Percentiles rank a stretch among this genome's conserved stretches.
These are phyloP conservation scores for Chloroceryle amazona DNA, from an alignment of 2,797 vertebrate genomes.

Conservation along the genomic window DNA sequence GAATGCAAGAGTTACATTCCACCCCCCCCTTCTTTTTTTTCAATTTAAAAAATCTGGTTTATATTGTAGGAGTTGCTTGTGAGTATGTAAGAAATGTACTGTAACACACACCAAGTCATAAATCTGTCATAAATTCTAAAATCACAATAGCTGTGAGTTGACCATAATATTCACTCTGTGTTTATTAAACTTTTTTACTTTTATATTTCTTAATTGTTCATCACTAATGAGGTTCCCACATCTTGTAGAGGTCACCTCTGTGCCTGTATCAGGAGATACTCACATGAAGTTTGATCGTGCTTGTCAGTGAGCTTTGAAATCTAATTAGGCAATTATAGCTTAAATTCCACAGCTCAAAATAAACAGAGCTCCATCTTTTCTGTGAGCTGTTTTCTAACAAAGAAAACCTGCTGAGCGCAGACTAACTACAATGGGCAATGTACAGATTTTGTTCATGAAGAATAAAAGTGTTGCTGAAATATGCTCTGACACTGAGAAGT, in stretches of 20 bases:
- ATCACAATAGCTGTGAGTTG: neutral
- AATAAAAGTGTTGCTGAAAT: conserved; percentile 35
- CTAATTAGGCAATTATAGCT: conserved; percentile 61
- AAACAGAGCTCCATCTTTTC: conserved; percentile 39
- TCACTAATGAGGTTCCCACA: neutral
- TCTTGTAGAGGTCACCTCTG: conserved; percentile 21
- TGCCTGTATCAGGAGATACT: neutral
- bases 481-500: neutral
- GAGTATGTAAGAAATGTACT: neutral
- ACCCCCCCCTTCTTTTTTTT: fast-evolving
- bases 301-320: conserved; percentile 65
- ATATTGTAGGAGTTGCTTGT: neutral
- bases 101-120: neutral
- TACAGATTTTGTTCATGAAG: conserved; percentile 32
- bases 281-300: neutral
- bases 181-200: neutral
- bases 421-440: conserved; percentile 12
- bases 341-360: conserved; percentile 63
- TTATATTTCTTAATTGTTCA: neutral
- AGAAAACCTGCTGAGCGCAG: conserved; percentile 66
- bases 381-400: conserved; percentile 67
- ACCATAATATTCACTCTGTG: neutral
- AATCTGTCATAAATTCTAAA: conserved; percentile 26
- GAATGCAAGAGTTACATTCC: neutral
- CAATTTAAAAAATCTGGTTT: neutral